Evolutionary conservation across 1,140 invertebrate species (phyloP), one percentile per base, ranked within the genome.

Genomic region (Papilio helenus): DNA sequence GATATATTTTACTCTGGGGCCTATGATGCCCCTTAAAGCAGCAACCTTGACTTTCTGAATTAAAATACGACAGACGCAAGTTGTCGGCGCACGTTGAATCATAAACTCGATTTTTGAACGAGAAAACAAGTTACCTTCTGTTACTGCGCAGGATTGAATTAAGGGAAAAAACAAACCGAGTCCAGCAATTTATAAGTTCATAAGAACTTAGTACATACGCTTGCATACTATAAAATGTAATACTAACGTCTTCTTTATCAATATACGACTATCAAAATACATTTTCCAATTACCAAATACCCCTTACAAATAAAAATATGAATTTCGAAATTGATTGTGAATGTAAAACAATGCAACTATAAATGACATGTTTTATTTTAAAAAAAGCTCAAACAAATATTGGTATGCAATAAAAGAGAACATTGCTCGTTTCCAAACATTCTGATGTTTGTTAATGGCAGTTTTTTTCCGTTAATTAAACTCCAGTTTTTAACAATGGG

Each of bases 401-500:
- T 46, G 72, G 23, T 49, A 29, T 55, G 2, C 42, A 74, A 74
- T 74, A 74, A 74, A 74, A 74, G 55, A 74, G 44, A 9, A 34
- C 61, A 68, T 68, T 68, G 10, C 9, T 26, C 26, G 49, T 55
- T 58, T 39, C 49, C 73, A 34, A 61, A 77, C 51, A 49, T 42
- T 73, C 72, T 73, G 72, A 73, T 61, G 34, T 34, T 42, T 65
- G 76, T 65, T 77, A 77, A 77, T 77, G 55, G 42, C 76, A 77
- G 76, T 61, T 58, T 76, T 76, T 76, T 61, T 61, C 58, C 55
- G 55, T 77, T 65, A 77, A 77, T 77, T 77, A 65, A 77, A 77
- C 55, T 77, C 29, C 76, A 58, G 44, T 77, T 77, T 77, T 77
- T 61, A 55, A 61, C 76, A 58, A 44, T 77, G 44, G 55, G 34